Conservation (phyloP, 2,888 invertebrate species). For the Thera obeliscata region DNA sequence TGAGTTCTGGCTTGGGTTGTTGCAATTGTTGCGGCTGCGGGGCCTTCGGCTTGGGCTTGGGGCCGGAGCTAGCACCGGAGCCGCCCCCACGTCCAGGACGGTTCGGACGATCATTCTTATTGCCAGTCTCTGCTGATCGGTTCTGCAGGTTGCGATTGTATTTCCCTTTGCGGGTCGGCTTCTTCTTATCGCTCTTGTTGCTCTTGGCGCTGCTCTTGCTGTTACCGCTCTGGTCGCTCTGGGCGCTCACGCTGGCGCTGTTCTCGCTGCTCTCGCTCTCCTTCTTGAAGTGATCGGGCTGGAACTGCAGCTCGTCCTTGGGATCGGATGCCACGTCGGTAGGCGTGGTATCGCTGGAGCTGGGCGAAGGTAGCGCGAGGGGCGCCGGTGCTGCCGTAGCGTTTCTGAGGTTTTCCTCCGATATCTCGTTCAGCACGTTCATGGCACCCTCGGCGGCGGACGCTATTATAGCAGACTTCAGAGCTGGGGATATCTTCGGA, state of each 20-base stretch:
- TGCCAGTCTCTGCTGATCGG: neutral
- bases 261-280: slow-evolving; percentile 45
- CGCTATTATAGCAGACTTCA: neutral
- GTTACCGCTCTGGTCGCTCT: slow-evolving; percentile 3
- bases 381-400: no score
- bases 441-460: neutral
- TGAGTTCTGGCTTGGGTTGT: slow-evolving; percentile 57
- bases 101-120: neutral
- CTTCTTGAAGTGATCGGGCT: slow-evolving; percentile 72
- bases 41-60: no score
- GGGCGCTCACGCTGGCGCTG: slow-evolving; percentile 48
- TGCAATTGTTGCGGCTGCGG: slow-evolving; percentile 54
- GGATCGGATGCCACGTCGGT: slow-evolving; percentile 69
- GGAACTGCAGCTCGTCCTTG: slow-evolving; percentile 66
- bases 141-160: slow-evolving; percentile 7
- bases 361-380: slow-evolving; percentile 48
- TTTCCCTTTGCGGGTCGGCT: slow-evolving; percentile 1
- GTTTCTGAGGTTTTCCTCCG: neutral
- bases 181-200: slow-evolving; percentile 11
- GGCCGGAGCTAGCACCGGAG: no score
- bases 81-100: no score
- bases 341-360: slow-evolving; percentile 86
- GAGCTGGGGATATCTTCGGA: neutral
- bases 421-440: neutral
- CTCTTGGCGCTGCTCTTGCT: neutral